These are phyloP conservation scores for Craniophora ligustri DNA, from an alignment of 2,888 invertebrate species.

Conservation along the genomic window DNA sequence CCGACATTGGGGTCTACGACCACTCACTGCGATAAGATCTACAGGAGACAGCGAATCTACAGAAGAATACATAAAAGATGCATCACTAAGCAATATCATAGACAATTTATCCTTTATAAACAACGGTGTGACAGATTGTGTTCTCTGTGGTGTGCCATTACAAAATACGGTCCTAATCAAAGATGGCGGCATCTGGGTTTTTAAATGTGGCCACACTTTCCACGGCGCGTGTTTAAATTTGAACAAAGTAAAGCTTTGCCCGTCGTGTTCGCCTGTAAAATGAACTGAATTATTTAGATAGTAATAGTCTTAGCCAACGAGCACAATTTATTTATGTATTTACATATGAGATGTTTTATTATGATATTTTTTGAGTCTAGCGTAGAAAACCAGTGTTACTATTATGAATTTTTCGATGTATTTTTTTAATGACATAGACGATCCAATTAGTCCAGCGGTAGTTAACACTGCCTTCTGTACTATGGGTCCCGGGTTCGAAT, in stretches of 20 bases:
- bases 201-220: slow-evolving; percentile 90
- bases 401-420: slow-evolving; percentile 5
- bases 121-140: slow-evolving; percentile 76
- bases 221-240: slow-evolving; percentile 89
- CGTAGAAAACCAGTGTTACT: slow-evolving; percentile 16
- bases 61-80: slow-evolving; percentile 48
- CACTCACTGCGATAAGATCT: slow-evolving; percentile 50
- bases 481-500: too few relatives aligned
- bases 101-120: slow-evolving; percentile 63
- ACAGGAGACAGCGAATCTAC: slow-evolving; percentile 18
- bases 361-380: slow-evolving; percentile 19
- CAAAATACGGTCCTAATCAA: slow-evolving; percentile 88
- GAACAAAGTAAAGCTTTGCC: slow-evolving; percentile 85
- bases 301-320: slow-evolving; percentile 3
- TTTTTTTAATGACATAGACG: too few relatives aligned
- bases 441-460: too few relatives aligned
- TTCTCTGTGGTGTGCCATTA: slow-evolving; percentile 89
- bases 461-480: too few relatives aligned
- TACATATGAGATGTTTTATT: slow-evolving; percentile 22
- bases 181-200: slow-evolving; percentile 90
- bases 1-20: slow-evolving; percentile 85
- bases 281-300: slow-evolving; percentile 27
- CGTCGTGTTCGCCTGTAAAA: slow-evolving; percentile 71
- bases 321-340: slow-evolving; percentile 34
- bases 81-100: slow-evolving; percentile 65